Conservation (phyloP, 2,888 invertebrate genomes). For the Melangyna quadrimaculata region DNA sequence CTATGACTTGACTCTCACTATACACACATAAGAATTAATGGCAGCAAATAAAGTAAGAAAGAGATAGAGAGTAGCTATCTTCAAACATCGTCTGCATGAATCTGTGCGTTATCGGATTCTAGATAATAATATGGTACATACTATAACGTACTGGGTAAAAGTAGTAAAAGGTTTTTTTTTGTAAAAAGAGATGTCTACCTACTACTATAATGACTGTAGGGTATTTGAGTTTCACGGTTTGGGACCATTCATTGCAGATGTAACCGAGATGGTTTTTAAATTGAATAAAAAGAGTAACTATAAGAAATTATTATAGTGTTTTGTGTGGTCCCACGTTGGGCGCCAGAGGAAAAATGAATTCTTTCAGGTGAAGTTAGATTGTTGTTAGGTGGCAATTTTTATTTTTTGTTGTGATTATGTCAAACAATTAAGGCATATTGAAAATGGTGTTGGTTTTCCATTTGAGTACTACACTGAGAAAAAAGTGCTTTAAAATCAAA, state of each 20-base stretch:
- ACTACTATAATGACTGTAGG: not conserved
- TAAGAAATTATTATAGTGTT: not conserved
- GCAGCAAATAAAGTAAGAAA: not conserved
- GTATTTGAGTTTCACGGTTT: not conserved
- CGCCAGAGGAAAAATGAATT: slow-evolving; percentile 4
- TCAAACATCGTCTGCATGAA: slow-evolving; percentile 14
- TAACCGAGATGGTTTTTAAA: not conserved
- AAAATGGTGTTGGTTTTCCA: too few relatives aligned
- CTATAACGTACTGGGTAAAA: not conserved
- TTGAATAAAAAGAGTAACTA: not conserved
- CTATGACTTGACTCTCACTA: slow-evolving; percentile 16
- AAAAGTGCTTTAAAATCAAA: too few relatives aligned
- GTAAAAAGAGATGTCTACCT: not conserved
- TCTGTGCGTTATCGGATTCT: slow-evolving; percentile 18
- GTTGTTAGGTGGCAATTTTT: not conserved
- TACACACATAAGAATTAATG: slow-evolving; percentile 34
- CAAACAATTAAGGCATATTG: not conserved
- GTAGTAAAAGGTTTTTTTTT: not conserved
- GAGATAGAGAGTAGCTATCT: not conserved
- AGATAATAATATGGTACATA: not conserved
- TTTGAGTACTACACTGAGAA: too few relatives aligned
- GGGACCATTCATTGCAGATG: not conserved
- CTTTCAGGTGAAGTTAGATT: not conserved
- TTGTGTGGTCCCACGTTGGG: slow-evolving; percentile 3
- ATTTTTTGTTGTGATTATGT: not conserved